Evolutionary conservation across 2,113 vertebrate genomes (phyloP).

Genomic region (Tupaia chinensis): DNA sequence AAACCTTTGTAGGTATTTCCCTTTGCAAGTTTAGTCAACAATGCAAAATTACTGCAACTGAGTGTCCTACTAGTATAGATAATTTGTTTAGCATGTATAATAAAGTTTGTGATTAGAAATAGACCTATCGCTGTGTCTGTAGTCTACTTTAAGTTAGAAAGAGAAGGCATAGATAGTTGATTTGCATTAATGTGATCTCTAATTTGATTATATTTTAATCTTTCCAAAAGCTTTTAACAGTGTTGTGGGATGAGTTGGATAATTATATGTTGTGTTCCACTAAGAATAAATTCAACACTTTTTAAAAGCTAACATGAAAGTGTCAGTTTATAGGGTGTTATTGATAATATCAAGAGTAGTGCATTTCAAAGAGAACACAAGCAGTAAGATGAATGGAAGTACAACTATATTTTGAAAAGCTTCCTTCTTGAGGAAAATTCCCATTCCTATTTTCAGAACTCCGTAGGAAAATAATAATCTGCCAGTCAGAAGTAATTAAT

Average conservation of each 20-base stretch:
- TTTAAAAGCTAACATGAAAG: slow-evolving; percentile 39
- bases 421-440: background rate
- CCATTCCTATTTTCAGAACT: background rate
- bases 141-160: slow-evolving; percentile 46
- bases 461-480: background rate
- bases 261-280: slow-evolving; percentile 57
- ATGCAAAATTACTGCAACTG: slow-evolving; percentile 52
- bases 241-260: slow-evolving; percentile 2
- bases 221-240: slow-evolving; percentile 52
- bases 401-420: background rate
- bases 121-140: slow-evolving; percentile 12
- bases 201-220: slow-evolving; percentile 54
- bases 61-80: slow-evolving; percentile 13
- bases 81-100: slow-evolving; percentile 61
- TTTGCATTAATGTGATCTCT: slow-evolving; percentile 58
- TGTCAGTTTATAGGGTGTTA: background rate
- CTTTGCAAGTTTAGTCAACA: slow-evolving; percentile 56
- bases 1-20: slow-evolving; percentile 41
- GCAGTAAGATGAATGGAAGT: slow-evolving; percentile 26
- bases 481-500: background rate
- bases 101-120: slow-evolving; percentile 49
- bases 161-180: slow-evolving; percentile 49
- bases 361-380: slow-evolving; percentile 21
- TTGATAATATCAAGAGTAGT: slow-evolving; percentile 20
- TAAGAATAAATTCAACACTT: slow-evolving; percentile 31